These are phyloP conservation scores for Battus philenor DNA, from an alignment of 1,140 invertebrate species.

Conservation along the genomic window DNA sequence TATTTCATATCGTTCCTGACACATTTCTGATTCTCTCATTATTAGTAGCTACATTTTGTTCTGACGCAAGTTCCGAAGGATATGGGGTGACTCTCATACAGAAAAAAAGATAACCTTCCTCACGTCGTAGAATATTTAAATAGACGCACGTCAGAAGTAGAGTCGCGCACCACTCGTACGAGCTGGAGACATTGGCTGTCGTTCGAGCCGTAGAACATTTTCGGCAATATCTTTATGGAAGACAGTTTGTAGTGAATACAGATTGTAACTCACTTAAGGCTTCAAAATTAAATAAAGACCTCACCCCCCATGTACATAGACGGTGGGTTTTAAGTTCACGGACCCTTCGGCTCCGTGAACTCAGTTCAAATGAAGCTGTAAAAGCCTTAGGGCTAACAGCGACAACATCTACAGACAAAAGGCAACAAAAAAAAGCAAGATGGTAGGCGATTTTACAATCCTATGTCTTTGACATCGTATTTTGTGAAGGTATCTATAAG, in stretches of 20 bases:
- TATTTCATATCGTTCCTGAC: no score
- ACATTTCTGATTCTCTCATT: no score
- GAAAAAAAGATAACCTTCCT: not conserved
- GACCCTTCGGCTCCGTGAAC: no score
- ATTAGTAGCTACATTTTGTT: no score
- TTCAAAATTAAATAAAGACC: conserved; percentile 3
- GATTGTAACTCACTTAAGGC: conserved; percentile 10
- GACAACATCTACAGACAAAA: no score
- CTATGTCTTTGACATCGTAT: not conserved
- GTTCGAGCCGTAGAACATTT: not conserved
- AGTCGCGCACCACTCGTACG: not conserved
- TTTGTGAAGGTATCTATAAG: no score
- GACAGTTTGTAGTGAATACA: not conserved
- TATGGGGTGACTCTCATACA: not conserved
- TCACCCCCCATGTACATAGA: conserved; percentile 2
- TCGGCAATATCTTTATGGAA: not conserved
- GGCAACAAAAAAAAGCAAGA: no score
- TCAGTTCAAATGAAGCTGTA: no score
- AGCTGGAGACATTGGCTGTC: not conserved
- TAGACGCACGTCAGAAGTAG: not conserved
- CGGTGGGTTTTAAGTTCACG: conserved; percentile 15
- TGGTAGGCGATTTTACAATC: no score
- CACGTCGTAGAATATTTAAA: not conserved
- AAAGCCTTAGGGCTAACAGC: no score
- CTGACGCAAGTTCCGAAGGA: not conserved